Evolutionary conservation across 2,113 vertebrate genomes (phyloP).

Genomic region (Nestor notabilis): DNA sequence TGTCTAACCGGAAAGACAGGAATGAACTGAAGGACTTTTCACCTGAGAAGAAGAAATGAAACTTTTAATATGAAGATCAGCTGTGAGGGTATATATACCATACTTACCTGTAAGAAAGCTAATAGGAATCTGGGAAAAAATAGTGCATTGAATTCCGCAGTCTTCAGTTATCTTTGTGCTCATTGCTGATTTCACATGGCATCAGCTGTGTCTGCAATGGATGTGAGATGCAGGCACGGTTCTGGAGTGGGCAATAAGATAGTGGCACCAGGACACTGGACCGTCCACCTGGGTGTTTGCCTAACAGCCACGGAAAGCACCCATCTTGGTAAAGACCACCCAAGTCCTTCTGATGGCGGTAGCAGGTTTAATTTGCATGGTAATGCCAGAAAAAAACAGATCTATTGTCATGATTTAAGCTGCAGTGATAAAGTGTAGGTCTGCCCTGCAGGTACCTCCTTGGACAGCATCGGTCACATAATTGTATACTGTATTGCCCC

Average conservation of each 20-base stretch:
- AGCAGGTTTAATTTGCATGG: not conserved
- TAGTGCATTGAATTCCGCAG: not conserved
- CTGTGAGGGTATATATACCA: not conserved
- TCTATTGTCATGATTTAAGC: not conserved
- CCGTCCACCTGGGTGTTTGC: not conserved
- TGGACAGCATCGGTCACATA: accelerated
- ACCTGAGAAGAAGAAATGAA: not conserved
- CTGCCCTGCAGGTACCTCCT: not conserved
- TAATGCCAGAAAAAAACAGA: not conserved
- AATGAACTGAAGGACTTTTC: not conserved
- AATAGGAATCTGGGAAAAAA: not conserved
- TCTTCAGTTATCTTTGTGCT: not conserved
- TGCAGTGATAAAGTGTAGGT: not conserved
- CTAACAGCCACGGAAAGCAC: not conserved
- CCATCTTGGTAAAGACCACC: not conserved
- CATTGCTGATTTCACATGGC: not conserved
- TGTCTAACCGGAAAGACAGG: not conserved
- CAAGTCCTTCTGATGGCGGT: not conserved
- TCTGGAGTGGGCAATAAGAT: not conserved
- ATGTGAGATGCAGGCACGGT: not conserved
- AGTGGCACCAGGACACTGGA: not conserved
- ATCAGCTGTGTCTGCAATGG: not conserved
- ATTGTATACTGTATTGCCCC: not conserved
- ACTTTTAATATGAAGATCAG: not conserved
- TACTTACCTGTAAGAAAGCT: not conserved